Conservation (phyloP, 2,888 invertebrate species). For the Chorisops tibialis region DNA sequence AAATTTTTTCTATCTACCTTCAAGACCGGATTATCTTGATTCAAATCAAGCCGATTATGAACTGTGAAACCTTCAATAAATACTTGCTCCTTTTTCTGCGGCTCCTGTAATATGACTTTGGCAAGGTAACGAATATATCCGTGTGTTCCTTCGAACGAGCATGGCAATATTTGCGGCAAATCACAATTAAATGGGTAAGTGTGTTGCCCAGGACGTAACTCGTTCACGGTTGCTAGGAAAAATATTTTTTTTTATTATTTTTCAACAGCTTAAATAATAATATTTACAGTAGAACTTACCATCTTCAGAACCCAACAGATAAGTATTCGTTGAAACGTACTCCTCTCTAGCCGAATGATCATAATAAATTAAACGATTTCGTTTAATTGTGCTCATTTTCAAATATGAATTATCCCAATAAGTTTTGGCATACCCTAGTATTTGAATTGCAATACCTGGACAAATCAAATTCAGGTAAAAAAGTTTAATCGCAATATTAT, state of each 20-base stretch:
- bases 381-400: slow-evolving; percentile 41
- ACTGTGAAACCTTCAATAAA: slow-evolving; percentile 72
- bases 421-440: slow-evolving; percentile 53
- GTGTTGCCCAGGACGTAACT: slow-evolving; percentile 52
- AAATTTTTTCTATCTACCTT: slow-evolving; percentile 21
- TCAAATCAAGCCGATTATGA: slow-evolving; percentile 72
- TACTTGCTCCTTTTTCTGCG: slow-evolving; percentile 56
- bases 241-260: neutral
- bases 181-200: slow-evolving; percentile 54
- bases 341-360: slow-evolving; percentile 52
- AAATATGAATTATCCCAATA: slow-evolving; percentile 49
- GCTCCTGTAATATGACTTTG: slow-evolving; percentile 58
- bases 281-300: slow-evolving; percentile 46
- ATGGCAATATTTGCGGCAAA: slow-evolving; percentile 52
- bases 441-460: slow-evolving; percentile 51
- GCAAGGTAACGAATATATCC: slow-evolving; percentile 57
- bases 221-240: slow-evolving; percentile 37
- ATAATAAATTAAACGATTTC: slow-evolving; percentile 38
- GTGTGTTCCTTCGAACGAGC: slow-evolving; percentile 50
- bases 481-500: no score
- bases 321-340: slow-evolving; percentile 53
- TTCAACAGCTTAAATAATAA: neutral
- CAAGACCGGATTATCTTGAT: slow-evolving; percentile 47
- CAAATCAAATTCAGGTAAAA: no score
- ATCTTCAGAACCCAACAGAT: slow-evolving; percentile 53